phyloP scores from a whole-genome alignment of 2,797 vertebrate species.

The Tapirus indicus region DNA sequence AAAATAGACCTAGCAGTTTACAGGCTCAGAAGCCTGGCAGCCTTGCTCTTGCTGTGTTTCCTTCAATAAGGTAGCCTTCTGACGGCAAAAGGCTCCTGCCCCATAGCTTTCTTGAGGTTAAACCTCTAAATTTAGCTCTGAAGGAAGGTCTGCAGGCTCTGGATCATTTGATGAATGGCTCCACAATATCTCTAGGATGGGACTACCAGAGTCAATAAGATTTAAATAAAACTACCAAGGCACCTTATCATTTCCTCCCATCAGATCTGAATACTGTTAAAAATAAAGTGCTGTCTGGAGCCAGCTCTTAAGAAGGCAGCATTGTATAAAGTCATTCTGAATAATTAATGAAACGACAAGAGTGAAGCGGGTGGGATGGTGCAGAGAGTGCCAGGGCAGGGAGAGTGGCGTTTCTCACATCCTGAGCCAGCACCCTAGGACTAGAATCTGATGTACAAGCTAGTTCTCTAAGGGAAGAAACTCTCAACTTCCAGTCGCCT shows the following conservation, averaged over 20 bases:
- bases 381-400: background rate
- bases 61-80: background rate
- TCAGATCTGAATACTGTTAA: conserved; percentile 74
- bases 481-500: background rate
- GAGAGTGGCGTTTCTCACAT: background rate
- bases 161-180: conserved; percentile 58
- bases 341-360: conserved; percentile 71
- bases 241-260: conserved; percentile 43
- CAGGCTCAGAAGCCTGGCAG: background rate
- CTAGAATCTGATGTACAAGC: background rate
- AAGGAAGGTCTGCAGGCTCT: background rate
- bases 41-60: background rate
- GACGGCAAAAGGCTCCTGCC: background rate
- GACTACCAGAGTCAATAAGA: conserved; percentile 40
- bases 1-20: background rate
- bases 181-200: background rate
- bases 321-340: conserved; percentile 65
- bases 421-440: background rate
- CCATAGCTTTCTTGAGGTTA: conserved; percentile 47
- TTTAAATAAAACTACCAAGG: conserved; percentile 57
- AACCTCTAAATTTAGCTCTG: conserved; percentile 49
- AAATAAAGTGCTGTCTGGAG: conserved; percentile 64
- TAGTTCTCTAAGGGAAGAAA: conserved; percentile 41
- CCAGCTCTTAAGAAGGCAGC: conserved; percentile 72
- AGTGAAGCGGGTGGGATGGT: background rate